phyloP scores from a whole-genome alignment of 92 coral and sea anemone genomes.

The Heteractis magnifica region DNA sequence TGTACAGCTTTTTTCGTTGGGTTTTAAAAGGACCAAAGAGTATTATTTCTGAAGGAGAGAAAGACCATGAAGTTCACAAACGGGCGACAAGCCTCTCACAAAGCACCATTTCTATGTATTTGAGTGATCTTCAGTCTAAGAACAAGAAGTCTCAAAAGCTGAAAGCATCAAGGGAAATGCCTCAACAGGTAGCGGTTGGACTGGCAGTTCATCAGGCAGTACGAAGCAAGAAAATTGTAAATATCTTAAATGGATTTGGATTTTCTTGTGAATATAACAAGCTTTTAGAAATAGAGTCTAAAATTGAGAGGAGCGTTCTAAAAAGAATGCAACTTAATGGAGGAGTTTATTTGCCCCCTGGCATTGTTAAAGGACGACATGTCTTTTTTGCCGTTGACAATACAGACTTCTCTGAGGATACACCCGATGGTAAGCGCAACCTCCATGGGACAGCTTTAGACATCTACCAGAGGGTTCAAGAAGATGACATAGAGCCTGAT shows the following conservation, averaged over 20 bases:
- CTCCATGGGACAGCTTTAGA: slow-evolving; percentile 56
- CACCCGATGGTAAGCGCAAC: slow-evolving; percentile 43
- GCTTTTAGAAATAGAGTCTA: slow-evolving; percentile 50
- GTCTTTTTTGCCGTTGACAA: slow-evolving; percentile 52
- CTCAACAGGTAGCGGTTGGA: slow-evolving; percentile 54
- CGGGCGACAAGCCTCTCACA: slow-evolving; percentile 47
- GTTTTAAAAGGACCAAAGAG: slow-evolving; percentile 37
- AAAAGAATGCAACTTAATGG: slow-evolving; percentile 48
- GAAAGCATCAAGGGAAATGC: slow-evolving; percentile 36
- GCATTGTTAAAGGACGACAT: slow-evolving; percentile 35
- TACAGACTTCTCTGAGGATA: slow-evolving; percentile 58
- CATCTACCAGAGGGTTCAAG: slow-evolving; percentile 41
- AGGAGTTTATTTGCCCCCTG: slow-evolving; percentile 43
- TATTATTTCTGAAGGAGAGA: slow-evolving; percentile 20
- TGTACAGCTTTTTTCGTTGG: slow-evolving; percentile 41
- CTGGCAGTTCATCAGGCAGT: no score
- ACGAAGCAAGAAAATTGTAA: slow-evolving; percentile 37
- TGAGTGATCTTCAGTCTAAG: slow-evolving; percentile 43
- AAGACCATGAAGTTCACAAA: slow-evolving; percentile 26
- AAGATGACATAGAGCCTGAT: slow-evolving; percentile 21
- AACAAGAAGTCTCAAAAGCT: slow-evolving; percentile 39
- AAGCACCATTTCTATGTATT: slow-evolving; percentile 39
- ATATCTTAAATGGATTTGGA: slow-evolving; percentile 40
- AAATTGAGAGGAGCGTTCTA: slow-evolving; percentile 58
- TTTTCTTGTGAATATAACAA: slow-evolving; percentile 45